These are phyloP conservation scores for Trimorus sp. DNA, from an alignment of 2,888 invertebrate genomes.

Conservation along the genomic window DNA sequence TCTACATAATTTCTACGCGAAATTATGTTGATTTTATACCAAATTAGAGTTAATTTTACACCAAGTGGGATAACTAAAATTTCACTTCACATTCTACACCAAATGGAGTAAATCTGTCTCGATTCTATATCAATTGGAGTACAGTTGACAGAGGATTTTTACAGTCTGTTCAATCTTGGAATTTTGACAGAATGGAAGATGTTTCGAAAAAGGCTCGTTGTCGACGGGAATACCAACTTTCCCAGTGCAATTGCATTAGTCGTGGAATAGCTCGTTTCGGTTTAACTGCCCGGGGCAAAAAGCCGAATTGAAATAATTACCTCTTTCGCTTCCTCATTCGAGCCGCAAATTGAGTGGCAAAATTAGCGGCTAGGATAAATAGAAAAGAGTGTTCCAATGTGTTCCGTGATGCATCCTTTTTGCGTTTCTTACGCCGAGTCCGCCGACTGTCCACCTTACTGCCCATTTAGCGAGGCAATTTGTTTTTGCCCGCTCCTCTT, in stretches of 20 bases:
- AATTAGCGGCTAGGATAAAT: constrained; percentile 62
- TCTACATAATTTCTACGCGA: too few relatives aligned
- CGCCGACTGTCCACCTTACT: constrained; percentile 70
- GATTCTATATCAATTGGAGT: too few relatives aligned
- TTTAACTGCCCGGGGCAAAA: constrained; percentile 52
- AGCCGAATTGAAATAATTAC: constrained; percentile 63
- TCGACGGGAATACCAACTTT: constrained; percentile 1
- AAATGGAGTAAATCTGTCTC: too few relatives aligned
- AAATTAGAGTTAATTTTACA: too few relatives aligned
- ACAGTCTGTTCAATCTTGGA: too few relatives aligned
- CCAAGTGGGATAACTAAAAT: too few relatives aligned
- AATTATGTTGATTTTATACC: too few relatives aligned
- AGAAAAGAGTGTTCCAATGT: constrained; percentile 56
- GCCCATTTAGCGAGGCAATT: constrained; percentile 73
- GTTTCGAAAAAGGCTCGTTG: neutral
- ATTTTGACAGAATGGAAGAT: too few relatives aligned
- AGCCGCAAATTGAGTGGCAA: constrained; percentile 61
- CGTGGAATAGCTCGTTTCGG: constrained; percentile 14
- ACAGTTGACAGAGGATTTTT: too few relatives aligned
- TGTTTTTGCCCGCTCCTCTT: constrained; percentile 68
- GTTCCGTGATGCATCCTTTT: constrained; percentile 68
- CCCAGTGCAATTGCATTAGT: constrained; percentile 32
- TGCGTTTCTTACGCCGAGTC: constrained; percentile 69
- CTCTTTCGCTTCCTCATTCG: constrained; percentile 62
- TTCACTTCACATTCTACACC: too few relatives aligned